These are phyloP conservation scores for Eugnorisma glareosa DNA, from an alignment of 2,888 invertebrate genomes.

Conservation along the genomic window DNA sequence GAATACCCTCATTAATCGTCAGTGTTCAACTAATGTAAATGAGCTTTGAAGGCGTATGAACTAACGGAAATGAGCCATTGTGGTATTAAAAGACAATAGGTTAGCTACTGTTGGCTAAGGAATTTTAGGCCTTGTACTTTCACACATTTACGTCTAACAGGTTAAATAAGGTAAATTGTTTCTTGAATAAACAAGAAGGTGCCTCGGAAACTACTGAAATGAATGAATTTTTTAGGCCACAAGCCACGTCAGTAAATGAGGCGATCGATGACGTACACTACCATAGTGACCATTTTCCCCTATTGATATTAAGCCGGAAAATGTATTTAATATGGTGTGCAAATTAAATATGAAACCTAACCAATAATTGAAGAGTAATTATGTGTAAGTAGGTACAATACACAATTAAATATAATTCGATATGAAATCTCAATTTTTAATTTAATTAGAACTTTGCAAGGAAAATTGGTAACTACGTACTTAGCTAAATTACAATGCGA, in stretches of 20 bases:
- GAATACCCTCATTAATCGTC: constrained; percentile 26
- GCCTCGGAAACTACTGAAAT: not conserved
- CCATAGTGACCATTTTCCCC: constrained; percentile 12
- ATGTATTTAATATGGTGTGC: constrained; percentile 23
- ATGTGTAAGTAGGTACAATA: constrained; percentile 17
- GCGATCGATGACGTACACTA: constrained; percentile 21
- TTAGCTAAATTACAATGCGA: constrained; percentile 11
- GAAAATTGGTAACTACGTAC: constrained; percentile 19
- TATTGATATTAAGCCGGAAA: constrained; percentile 32
- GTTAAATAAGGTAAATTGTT: constrained; percentile 1
- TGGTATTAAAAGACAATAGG: constrained; percentile 34
- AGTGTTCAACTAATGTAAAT: constrained; percentile 44
- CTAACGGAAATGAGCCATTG: constrained; percentile 35
- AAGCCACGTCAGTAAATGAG: constrained; percentile 14
- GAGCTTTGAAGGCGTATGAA: constrained; percentile 31
- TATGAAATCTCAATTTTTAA: constrained; percentile 2
- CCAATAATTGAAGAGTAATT: constrained; percentile 25
- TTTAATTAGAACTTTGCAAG: constrained; percentile 6
- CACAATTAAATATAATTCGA: constrained; percentile 16
- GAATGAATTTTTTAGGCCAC: not conserved
- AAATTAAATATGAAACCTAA: constrained; percentile 23
- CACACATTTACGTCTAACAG: not conserved
- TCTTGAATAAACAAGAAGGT: constrained; percentile 1
- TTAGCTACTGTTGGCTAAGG: constrained; percentile 4
- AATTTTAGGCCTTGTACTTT: constrained; percentile 14